These are phyloP conservation scores for Deilephila elpenor DNA, from an alignment of 2,888 invertebrate species.

Conservation along the genomic window DNA sequence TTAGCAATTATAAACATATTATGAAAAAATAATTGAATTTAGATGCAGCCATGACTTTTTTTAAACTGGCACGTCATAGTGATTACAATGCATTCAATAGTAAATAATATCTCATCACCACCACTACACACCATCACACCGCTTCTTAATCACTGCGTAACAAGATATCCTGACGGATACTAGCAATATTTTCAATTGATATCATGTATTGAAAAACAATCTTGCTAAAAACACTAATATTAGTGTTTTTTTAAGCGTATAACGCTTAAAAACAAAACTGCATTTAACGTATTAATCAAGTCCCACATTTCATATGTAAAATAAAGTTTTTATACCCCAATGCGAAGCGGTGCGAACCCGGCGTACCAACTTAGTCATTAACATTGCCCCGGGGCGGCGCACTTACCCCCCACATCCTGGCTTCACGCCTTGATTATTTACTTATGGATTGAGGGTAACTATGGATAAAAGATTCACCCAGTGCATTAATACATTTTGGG, in stretches of 20 bases:
- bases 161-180: too few relatives aligned
- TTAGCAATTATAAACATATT: too few relatives aligned
- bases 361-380: conserved; percentile 10
- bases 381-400: not conserved
- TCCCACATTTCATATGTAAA: not conserved
- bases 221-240: not conserved
- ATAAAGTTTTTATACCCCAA: not conserved
- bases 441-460: not conserved
- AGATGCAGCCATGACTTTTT: too few relatives aligned
- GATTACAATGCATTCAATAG: too few relatives aligned
- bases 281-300: not conserved
- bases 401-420: conserved; percentile 16
- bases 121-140: too few relatives aligned
- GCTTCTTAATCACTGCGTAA: too few relatives aligned
- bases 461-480: not conserved
- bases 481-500: not conserved
- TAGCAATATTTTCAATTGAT: too few relatives aligned
- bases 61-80: too few relatives aligned
- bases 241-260: too few relatives aligned
- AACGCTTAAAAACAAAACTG: not conserved
- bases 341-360: not conserved
- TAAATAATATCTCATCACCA: too few relatives aligned
- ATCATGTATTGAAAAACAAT: not conserved
- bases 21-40: too few relatives aligned
- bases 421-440: conserved; percentile 7